Evolutionary conservation across 2,888 invertebrate species (phyloP).

Genomic region (Hemicrepidius hirtus): DNA sequence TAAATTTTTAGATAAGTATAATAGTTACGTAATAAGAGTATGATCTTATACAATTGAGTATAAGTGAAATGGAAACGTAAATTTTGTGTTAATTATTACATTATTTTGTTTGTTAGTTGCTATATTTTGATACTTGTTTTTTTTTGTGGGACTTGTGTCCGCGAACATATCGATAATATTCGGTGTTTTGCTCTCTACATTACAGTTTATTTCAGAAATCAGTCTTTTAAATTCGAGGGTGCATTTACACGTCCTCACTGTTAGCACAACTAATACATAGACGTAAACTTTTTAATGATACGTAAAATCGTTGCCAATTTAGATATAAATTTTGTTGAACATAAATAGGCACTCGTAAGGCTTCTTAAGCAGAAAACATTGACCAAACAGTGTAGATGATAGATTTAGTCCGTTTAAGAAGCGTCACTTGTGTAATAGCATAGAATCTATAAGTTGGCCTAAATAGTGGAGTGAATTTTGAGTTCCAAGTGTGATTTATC

Average conservation of each 20-base stretch:
- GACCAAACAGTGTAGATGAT: conserved; percentile 38
- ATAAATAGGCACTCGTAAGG: conserved; percentile 25
- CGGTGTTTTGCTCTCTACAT: conserved; percentile 61
- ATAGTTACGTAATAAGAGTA: conserved; percentile 15
- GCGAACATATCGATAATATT: conserved; percentile 69
- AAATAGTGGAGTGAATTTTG: conserved; percentile 19
- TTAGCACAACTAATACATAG: conserved; percentile 45
- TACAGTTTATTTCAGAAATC: conserved; percentile 40
- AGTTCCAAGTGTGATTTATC: too few relatives aligned
- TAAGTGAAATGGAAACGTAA: conserved; percentile 67
- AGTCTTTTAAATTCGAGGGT: conserved; percentile 42
- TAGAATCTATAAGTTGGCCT: conserved; percentile 35
- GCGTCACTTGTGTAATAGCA: conserved; percentile 5
- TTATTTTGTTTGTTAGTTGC: conserved; percentile 60
- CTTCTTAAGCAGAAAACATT: conserved; percentile 38
- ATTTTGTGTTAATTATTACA: conserved; percentile 60
- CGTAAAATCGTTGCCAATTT: conserved; percentile 52
- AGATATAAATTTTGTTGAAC: conserved; percentile 42
- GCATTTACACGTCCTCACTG: conserved; percentile 46
- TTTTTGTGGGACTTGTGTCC: conserved; percentile 62
- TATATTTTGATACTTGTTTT: conserved; percentile 69
- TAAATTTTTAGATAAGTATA: conserved; percentile 40
- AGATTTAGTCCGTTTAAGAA: conserved; percentile 38
- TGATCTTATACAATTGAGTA: conserved; percentile 55
- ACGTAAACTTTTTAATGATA: conserved; percentile 44